phyloP scores from a whole-genome alignment of 1,140 invertebrate genomes.

The Thaumatotibia leucotreta region DNA sequence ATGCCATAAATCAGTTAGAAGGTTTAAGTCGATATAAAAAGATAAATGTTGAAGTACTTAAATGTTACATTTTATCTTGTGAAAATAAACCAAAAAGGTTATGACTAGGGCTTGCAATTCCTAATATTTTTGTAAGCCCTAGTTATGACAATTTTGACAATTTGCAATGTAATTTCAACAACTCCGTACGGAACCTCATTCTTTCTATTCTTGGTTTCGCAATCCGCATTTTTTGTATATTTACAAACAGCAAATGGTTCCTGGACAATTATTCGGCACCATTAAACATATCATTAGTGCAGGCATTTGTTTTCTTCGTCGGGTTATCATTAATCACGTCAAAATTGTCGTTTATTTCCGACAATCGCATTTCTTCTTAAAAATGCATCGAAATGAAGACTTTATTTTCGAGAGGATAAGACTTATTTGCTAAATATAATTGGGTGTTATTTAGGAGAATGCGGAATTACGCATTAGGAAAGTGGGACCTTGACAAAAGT shows the following conservation, averaged over 20 bases:
- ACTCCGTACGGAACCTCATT: neutral
- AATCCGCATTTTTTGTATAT: neutral
- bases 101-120: too few relatives aligned
- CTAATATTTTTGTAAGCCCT: too few relatives aligned
- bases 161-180: too few relatives aligned
- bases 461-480: neutral
- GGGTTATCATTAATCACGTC: constrained; percentile 4
- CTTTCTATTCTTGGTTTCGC: neutral
- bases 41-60: too few relatives aligned
- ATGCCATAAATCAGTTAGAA: too few relatives aligned
- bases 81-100: too few relatives aligned
- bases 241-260: constrained; percentile 46
- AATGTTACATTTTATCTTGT: too few relatives aligned
- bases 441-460: neutral
- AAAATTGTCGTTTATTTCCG: neutral
- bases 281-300: constrained; percentile 67
- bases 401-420: neutral
- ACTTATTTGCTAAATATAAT: neutral
- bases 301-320: constrained; percentile 63
- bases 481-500: constrained; percentile 51
- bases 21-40: too few relatives aligned
- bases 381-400: neutral
- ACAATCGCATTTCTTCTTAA: neutral
- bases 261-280: constrained; percentile 61
- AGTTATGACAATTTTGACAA: too few relatives aligned